Conservation (phyloP, 1,140 invertebrate genomes). For the Pomacea maculata region DNA sequence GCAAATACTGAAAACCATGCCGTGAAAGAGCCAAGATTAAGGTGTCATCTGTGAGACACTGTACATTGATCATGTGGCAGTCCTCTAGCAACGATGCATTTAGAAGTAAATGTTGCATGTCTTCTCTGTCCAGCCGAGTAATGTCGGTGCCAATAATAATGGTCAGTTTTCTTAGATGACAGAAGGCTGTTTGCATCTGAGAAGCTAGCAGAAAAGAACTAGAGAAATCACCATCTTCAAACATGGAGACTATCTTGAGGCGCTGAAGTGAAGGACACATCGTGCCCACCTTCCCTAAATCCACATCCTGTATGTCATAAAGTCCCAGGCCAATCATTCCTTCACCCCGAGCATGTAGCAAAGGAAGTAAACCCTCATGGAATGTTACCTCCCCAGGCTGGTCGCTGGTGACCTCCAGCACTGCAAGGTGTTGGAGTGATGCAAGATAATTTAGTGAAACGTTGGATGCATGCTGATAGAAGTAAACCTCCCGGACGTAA, state of each 20-base stretch:
- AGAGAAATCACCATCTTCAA: slow-evolving; percentile 15
- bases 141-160: slow-evolving; percentile 12
- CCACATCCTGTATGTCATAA: slow-evolving; percentile 23
- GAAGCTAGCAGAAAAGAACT: slow-evolving; percentile 3
- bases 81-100: slow-evolving; percentile 5
- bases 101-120: slow-evolving; percentile 8
- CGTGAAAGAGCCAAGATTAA: neutral
- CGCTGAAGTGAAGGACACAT: slow-evolving; percentile 14
- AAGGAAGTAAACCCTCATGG: slow-evolving; percentile 19
- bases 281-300: slow-evolving; percentile 7
- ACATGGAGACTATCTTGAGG: slow-evolving; percentile 19
- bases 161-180: slow-evolving; percentile 14
- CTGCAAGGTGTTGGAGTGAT: slow-evolving; percentile 14
- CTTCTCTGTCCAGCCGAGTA: slow-evolving; percentile 2
- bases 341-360: slow-evolving; percentile 6
- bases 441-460: slow-evolving; percentile 7
- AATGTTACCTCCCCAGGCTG: slow-evolving; percentile 20
- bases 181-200: neutral
- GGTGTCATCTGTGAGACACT: slow-evolving; percentile 14
- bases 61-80: slow-evolving; percentile 19
- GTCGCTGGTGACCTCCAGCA: slow-evolving; percentile 28
- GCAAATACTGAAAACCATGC: slow-evolving; percentile 14
- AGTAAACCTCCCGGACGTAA: slow-evolving; percentile 13
- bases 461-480: slow-evolving; percentile 18
- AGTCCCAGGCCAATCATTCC: slow-evolving; percentile 10